Percentiles rank a stretch among this genome's conserved stretches.
phyloP scores from a whole-genome alignment of 2,113 vertebrate genomes.

The Amblyornis subalaris region DNA sequence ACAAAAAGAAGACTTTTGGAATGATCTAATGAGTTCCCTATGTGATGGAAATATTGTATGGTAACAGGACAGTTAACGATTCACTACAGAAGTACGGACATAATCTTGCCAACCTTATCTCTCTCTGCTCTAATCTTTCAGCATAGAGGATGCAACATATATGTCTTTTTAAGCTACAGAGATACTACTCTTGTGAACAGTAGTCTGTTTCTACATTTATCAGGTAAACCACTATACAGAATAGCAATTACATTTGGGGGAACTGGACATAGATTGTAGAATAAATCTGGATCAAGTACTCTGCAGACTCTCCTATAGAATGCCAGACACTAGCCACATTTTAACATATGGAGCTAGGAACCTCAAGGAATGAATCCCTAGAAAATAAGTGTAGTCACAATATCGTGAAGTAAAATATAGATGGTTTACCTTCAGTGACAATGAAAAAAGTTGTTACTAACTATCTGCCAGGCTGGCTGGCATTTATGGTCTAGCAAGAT shows the following conservation, averaged over 20 bases:
- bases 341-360: not conserved
- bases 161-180: not conserved
- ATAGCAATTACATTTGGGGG: not conserved
- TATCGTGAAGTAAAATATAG: not conserved
- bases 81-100: not conserved
- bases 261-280: not conserved
- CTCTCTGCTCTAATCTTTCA: not conserved
- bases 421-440: not conserved
- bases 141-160: fast-evolving
- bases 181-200: not conserved
- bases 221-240: not conserved
- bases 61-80: not conserved
- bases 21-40: not conserved
- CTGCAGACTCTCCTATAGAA: not conserved
- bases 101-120: not conserved
- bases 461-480: not conserved
- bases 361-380: not conserved
- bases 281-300: not conserved
- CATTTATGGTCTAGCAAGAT: not conserved
- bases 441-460: not conserved
- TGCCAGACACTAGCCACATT: not conserved
- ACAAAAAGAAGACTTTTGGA: not conserved
- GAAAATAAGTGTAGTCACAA: not conserved
- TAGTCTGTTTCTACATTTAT: not conserved
- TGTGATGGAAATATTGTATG: not conserved